Evolutionary conservation across 2,888 invertebrate genomes (phyloP).

Genomic region (Drosophila sordidula): DNA sequence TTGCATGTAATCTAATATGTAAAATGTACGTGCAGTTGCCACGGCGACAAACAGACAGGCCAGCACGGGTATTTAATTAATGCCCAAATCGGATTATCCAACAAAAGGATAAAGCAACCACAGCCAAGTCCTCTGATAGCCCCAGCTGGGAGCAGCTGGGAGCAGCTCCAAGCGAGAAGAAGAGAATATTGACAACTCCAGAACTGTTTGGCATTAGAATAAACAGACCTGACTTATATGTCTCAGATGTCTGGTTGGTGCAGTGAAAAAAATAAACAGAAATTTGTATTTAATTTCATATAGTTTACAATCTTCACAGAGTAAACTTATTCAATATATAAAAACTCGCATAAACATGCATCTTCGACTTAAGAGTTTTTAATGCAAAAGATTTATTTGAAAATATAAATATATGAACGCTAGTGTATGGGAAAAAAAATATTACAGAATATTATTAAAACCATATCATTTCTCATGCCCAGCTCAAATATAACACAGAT

Average conservation of each 20-base stretch:
- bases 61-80: slow-evolving; percentile 64
- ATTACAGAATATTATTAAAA: no score
- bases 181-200: neutral
- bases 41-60: slow-evolving; percentile 19
- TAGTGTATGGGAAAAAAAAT: no score
- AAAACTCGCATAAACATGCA: no score
- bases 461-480: no score
- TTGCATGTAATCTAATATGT: slow-evolving; percentile 70
- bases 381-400: no score
- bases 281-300: no score
- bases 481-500: no score
- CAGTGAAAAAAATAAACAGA: neutral
- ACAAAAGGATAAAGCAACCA: slow-evolving; percentile 54
- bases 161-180: neutral
- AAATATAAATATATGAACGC: no score
- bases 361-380: no score
- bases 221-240: neutral
- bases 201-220: neutral
- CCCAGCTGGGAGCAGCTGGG: neutral
- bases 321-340: no score
- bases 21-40: slow-evolving; percentile 20
- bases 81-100: slow-evolving; percentile 67
- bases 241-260: neutral
- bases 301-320: no score
- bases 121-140: neutral